Evolutionary conservation across 2,113 vertebrate species (phyloP).

Genomic region (Gymnarchus niloticus): DNA sequence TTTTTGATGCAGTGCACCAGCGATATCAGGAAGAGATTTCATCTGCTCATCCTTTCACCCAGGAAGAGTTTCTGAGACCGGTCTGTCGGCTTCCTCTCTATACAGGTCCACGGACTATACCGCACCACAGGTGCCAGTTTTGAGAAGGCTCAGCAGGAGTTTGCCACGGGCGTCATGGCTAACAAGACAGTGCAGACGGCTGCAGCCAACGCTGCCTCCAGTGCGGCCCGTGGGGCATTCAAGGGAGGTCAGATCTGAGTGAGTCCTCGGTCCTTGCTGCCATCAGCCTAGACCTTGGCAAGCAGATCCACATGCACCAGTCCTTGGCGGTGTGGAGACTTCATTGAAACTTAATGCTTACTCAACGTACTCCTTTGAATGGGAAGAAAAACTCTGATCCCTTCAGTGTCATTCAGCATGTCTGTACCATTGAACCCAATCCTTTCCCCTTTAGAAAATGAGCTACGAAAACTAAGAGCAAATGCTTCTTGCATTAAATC

Average conservation of each 20-base stretch:
- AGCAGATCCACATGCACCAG: constrained; percentile 7
- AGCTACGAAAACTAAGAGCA: constrained; percentile 2
- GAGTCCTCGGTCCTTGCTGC: constrained; percentile 6
- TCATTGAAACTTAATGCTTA: constrained; percentile 20
- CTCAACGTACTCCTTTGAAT: constrained; percentile 33
- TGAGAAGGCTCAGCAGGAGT: constrained; percentile 94
- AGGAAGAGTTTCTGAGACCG: not conserved
- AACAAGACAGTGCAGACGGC: constrained; percentile 95
- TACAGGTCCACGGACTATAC: constrained; percentile 86
- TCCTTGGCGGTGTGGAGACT: constrained; percentile 6
- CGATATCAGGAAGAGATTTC: not conserved
- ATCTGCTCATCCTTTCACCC: not conserved
- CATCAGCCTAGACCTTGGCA: not conserved
- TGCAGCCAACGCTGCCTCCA: constrained; percentile 79
- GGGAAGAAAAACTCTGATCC: constrained; percentile 17
- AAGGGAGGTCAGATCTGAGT: constrained; percentile 80
- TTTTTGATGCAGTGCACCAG: not conserved
- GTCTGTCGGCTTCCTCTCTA: not conserved
- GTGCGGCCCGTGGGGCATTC: constrained; percentile 77
- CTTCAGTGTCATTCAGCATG: constrained; percentile 22
- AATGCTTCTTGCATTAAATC: not conserved
- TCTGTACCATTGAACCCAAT: not conserved
- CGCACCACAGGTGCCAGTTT: constrained; percentile 94
- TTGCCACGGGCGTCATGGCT: constrained; percentile 92
- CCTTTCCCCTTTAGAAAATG: not conserved